A percentile compares a stretch with the other conserved stretches of the same genome.
phyloP scores from a whole-genome alignment of 2,113 vertebrate species.

The Machaerirhynchus nigripectus region DNA sequence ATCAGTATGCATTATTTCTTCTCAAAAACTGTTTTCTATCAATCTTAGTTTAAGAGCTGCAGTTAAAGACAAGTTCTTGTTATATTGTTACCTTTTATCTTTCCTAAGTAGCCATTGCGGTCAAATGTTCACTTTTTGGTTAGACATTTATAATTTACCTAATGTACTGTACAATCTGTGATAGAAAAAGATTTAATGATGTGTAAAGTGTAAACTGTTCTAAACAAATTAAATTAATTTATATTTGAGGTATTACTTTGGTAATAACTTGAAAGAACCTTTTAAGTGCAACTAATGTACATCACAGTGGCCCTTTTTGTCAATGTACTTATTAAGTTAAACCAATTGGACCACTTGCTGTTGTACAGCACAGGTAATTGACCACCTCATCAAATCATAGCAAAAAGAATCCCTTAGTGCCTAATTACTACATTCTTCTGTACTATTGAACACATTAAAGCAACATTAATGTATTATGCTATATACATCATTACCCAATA shows the following conservation, averaged over 20 bases:
- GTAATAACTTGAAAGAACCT: constrained; percentile 58
- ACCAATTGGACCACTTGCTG: constrained; percentile 66
- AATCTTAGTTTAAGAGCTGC: constrained; percentile 71
- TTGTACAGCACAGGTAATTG: constrained; percentile 69
- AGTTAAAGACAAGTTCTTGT: constrained; percentile 48
- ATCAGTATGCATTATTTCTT: constrained; percentile 73
- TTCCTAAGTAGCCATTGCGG: constrained; percentile 54
- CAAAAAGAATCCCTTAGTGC: constrained; percentile 60
- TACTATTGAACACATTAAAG: constrained; percentile 45
- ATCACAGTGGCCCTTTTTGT: constrained; percentile 60
- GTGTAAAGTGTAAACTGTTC: constrained; percentile 60
- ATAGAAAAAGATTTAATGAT: constrained; percentile 53
- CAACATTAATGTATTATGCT: constrained; percentile 19
- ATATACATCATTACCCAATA: constrained; percentile 36
- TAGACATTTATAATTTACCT: constrained; percentile 53
- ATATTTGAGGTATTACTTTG: constrained; percentile 50
- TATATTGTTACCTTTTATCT: constrained; percentile 55
- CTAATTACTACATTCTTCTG: constrained; percentile 63
- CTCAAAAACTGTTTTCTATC: constrained; percentile 73
- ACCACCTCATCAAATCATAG: constrained; percentile 67
- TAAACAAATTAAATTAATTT: constrained; percentile 77
- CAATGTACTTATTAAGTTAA: constrained; percentile 72
- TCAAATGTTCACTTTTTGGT: constrained; percentile 25
- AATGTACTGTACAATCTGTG: neutral
- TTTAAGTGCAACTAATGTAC: constrained; percentile 61